Conservation (phyloP, 2,888 invertebrate genomes). For the Melanostoma scalare region DNA sequence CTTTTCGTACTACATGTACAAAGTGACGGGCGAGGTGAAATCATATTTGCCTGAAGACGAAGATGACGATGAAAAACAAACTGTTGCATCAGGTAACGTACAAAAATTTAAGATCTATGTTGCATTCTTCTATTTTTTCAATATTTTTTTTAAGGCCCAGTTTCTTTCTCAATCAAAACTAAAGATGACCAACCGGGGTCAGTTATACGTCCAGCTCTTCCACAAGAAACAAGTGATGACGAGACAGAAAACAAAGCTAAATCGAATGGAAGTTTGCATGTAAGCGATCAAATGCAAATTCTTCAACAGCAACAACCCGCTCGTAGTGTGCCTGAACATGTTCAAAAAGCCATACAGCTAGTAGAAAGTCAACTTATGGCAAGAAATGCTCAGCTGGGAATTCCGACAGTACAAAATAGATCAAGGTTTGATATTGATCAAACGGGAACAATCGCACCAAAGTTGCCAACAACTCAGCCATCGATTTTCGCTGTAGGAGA, state of each 20-base stretch:
- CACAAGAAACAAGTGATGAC: conserved; percentile 89
- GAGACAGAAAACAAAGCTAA: conserved; percentile 82
- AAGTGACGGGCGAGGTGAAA: conserved; percentile 81
- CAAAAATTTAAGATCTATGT: background rate
- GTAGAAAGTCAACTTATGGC: conserved; percentile 80
- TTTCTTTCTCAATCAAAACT: conserved; percentile 92
- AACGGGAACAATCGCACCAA: conserved; percentile 69
- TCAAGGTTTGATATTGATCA: conserved; percentile 74
- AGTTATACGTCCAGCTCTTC: conserved; percentile 88
- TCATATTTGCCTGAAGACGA: conserved; percentile 76
- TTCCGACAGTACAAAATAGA: conserved; percentile 53
- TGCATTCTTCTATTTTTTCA: background rate
- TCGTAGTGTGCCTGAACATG: conserved; percentile 78
- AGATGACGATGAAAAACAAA: conserved; percentile 79
- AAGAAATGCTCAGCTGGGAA: conserved; percentile 76
- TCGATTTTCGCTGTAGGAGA: conserved; percentile 61
- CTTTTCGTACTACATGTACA: conserved; percentile 90
- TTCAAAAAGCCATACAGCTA: conserved; percentile 80
- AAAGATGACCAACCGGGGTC: conserved; percentile 87
- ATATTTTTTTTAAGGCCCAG: conserved; percentile 84
- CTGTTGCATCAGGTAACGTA: conserved; percentile 75
- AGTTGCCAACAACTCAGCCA: conserved; percentile 27
- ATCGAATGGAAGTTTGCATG: conserved; percentile 36
- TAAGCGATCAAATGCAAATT: conserved; percentile 43
- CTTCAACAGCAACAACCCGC: conserved; percentile 41